A percentile compares a stretch with the other conserved stretches of the same genome.
Evolutionary conservation across 2,888 invertebrate species (phyloP).

Genomic region (Leptinotarsa tumamoca): DNA sequence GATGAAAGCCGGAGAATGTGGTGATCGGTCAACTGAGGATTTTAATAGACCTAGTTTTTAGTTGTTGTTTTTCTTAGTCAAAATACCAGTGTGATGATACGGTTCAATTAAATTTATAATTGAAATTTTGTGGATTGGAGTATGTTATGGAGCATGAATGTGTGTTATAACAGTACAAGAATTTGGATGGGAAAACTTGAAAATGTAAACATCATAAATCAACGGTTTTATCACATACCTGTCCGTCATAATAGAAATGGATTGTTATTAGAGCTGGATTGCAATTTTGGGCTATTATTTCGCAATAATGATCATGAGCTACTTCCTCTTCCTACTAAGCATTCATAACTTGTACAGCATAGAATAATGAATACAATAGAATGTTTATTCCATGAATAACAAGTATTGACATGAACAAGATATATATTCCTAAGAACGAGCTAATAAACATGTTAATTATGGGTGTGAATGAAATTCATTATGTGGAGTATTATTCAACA

Average conservation of each 20-base stretch:
- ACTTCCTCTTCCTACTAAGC: not conserved
- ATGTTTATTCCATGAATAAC: no score
- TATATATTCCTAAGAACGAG: no score
- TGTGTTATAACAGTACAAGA: conserved; percentile 4
- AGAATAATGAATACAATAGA: not conserved
- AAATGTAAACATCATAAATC: conserved; percentile 17
- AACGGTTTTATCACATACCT: conserved; percentile 2
- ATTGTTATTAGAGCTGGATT: not conserved
- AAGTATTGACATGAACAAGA: no score
- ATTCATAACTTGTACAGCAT: not conserved
- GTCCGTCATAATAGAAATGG: conserved; percentile 10
- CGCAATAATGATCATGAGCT: not conserved
- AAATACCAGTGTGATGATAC: conserved; percentile 12
- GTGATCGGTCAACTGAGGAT: conserved; percentile 22
- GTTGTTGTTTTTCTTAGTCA: not conserved
- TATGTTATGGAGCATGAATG: conserved; percentile 3
- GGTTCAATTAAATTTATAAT: conserved; percentile 20
- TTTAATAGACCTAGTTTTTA: conserved; percentile 23
- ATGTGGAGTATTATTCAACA: no score
- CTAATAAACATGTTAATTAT: no score
- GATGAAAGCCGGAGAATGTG: conserved; percentile 12
- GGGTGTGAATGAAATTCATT: no score
- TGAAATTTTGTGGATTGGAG: conserved; percentile 15
- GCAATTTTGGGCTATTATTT: conserved; percentile 10
- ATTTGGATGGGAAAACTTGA: not conserved